Percentiles rank a stretch among this genome's conserved stretches.
Evolutionary conservation across 2,888 invertebrate genomes (phyloP).

Genomic region (Coelopa pilipes): DNA sequence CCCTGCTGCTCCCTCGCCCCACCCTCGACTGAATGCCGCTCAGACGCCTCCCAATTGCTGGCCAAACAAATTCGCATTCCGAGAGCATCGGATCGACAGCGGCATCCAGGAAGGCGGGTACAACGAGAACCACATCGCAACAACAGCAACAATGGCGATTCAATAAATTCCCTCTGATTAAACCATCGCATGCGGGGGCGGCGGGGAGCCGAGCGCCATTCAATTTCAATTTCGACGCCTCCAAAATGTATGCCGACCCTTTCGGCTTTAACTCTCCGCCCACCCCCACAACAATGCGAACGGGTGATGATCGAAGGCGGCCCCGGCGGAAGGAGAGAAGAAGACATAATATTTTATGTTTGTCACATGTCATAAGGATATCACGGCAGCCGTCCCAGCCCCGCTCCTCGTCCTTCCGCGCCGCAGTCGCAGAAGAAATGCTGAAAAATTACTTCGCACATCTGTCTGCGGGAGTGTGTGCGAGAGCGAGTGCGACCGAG

Average conservation of each 20-base stretch:
- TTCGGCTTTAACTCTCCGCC: conserved; percentile 2
- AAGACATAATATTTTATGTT: conserved; percentile 41
- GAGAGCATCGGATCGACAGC: no score
- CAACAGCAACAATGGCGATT: background rate
- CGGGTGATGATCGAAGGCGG: background rate
- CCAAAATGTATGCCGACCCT: conserved; percentile 2
- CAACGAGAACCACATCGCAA: no score
- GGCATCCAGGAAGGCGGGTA: no score
- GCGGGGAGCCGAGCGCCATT: background rate
- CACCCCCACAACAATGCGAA: background rate
- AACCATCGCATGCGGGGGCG: background rate
- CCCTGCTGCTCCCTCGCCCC: no score
- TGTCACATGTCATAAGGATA: conserved; percentile 41
- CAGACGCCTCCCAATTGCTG: no score
- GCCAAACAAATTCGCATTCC: no score
- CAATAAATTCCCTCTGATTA: conserved; percentile 1
- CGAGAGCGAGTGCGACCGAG: background rate
- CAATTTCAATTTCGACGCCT: conserved; percentile 25
- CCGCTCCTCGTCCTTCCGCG: no score
- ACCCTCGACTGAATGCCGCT: no score
- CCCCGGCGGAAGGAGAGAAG: conserved; percentile 6
- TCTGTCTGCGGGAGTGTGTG: background rate
- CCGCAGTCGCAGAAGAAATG: background rate
- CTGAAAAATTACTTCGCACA: conserved; percentile 10
- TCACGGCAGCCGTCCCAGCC: conserved; percentile 2